Evolutionary conservation across 2,113 vertebrate genomes (phyloP).

Genomic region (Actenoides hombroni): DNA sequence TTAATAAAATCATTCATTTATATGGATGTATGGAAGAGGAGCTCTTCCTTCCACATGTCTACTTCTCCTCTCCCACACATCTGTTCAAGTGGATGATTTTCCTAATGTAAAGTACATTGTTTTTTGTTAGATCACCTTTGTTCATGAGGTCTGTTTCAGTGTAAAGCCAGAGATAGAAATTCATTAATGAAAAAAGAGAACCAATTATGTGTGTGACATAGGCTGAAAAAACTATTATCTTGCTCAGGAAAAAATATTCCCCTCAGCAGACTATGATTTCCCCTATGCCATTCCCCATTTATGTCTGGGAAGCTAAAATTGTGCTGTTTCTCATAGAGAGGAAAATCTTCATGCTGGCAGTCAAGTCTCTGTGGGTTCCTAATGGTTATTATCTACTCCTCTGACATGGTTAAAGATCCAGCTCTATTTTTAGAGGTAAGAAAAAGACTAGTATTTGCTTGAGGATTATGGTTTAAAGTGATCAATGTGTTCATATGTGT

Average conservation of each 20-base stretch:
- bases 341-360: neutral
- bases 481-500: neutral
- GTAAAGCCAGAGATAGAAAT: neutral
- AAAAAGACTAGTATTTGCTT: neutral
- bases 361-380: neutral
- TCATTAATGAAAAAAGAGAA: neutral
- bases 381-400: conserved; percentile 4
- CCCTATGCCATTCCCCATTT: neutral
- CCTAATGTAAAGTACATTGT: neutral
- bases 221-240: neutral
- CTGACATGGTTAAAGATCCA: neutral
- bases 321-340: neutral
- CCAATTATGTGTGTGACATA: neutral
- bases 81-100: neutral
- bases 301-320: conserved; percentile 5
- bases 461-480: neutral
- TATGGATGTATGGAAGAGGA: neutral
- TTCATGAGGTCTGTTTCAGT: neutral
- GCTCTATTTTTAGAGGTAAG: conserved; percentile 20
- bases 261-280: neutral
- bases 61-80: neutral
- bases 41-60: neutral
- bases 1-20: conserved; percentile 35
- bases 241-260: neutral
- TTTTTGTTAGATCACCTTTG: neutral